Percentiles rank a stretch among this genome's conserved stretches.
These are phyloP conservation scores for Baryphthengus martii DNA, from an alignment of 2,113 vertebrate genomes.

Conservation along the genomic window DNA sequence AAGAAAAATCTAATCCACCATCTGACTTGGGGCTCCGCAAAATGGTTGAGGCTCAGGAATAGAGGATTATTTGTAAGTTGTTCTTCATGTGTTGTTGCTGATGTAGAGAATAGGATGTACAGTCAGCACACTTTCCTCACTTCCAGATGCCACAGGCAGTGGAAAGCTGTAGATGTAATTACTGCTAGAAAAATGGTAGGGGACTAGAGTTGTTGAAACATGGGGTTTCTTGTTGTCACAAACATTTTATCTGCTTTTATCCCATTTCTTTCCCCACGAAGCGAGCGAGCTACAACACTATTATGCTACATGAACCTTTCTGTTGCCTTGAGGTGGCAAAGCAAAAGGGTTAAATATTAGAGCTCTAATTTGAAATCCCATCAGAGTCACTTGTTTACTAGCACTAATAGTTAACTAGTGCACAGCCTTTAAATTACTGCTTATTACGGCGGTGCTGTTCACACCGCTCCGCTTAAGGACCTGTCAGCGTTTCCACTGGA, in stretches of 20 bases:
- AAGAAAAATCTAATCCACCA: neutral
- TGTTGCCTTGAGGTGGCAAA: constrained; percentile 13
- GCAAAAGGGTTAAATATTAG: constrained; percentile 38
- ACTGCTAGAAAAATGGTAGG: neutral
- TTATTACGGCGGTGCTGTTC: constrained; percentile 44
- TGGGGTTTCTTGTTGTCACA: neutral
- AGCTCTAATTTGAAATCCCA: constrained; percentile 71
- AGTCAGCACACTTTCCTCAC: neutral
- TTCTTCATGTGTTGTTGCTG: neutral
- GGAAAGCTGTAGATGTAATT: neutral
- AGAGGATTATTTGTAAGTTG: neutral
- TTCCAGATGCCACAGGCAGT: neutral
- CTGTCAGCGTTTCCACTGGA: constrained; percentile 54
- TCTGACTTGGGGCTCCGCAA: neutral
- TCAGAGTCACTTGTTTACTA: constrained; percentile 70
- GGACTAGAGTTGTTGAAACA: neutral
- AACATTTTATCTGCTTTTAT: neutral
- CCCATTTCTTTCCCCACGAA: neutral
- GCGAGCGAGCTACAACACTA: neutral
- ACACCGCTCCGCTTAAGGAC: constrained; percentile 50
- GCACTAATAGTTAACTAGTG: constrained; percentile 55
- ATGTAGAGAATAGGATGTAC: neutral
- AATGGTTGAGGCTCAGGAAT: neutral
- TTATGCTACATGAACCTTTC: constrained; percentile 16
- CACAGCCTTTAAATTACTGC: constrained; percentile 51